Conservation (phyloP, 2,113 vertebrate genomes). For the Ictalurus punctatus region DNA sequence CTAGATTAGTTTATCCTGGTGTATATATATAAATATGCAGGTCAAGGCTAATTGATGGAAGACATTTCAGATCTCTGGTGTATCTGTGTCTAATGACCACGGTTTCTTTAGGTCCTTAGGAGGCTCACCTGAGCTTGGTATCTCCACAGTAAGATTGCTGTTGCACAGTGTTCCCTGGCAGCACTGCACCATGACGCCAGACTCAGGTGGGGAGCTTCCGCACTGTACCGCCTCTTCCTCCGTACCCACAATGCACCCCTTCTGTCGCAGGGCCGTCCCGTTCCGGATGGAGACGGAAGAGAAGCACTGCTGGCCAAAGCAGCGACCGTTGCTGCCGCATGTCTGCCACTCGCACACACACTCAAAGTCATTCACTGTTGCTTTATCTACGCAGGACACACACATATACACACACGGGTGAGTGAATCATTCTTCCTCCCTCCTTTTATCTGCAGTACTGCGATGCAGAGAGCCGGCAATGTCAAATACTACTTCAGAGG, state of each 20-base stretch:
- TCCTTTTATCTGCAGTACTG: slow-evolving; percentile 45
- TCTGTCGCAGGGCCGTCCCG: slow-evolving; percentile 79
- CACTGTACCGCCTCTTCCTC: slow-evolving; percentile 79
- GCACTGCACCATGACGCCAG: slow-evolving; percentile 85
- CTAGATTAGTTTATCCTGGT: background rate
- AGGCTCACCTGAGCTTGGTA: slow-evolving; percentile 79
- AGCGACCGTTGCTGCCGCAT: slow-evolving; percentile 77
- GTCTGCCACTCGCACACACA: slow-evolving; percentile 89
- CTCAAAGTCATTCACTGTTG: slow-evolving; percentile 67
- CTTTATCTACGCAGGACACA: slow-evolving; percentile 75
- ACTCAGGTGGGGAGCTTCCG: slow-evolving; percentile 71
- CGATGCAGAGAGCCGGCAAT: slow-evolving; percentile 30
- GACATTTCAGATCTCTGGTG: background rate
- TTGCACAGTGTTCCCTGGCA: slow-evolving; percentile 91
- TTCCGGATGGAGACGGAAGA: slow-evolving; percentile 83
- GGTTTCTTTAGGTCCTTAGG: background rate
- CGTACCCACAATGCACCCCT: slow-evolving; percentile 84
- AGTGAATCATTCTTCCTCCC: slow-evolving; percentile 27
- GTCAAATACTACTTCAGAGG: slow-evolving; percentile 30
- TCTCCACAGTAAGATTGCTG: slow-evolving; percentile 83
- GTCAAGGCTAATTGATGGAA: background rate
- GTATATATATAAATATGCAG: background rate
- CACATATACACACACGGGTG: slow-evolving; percentile 15
- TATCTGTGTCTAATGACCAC: background rate
- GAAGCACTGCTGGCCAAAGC: slow-evolving; percentile 88